These are phyloP conservation scores for Drosophila anomelani DNA, from an alignment of 2,888 invertebrate species.

Conservation along the genomic window DNA sequence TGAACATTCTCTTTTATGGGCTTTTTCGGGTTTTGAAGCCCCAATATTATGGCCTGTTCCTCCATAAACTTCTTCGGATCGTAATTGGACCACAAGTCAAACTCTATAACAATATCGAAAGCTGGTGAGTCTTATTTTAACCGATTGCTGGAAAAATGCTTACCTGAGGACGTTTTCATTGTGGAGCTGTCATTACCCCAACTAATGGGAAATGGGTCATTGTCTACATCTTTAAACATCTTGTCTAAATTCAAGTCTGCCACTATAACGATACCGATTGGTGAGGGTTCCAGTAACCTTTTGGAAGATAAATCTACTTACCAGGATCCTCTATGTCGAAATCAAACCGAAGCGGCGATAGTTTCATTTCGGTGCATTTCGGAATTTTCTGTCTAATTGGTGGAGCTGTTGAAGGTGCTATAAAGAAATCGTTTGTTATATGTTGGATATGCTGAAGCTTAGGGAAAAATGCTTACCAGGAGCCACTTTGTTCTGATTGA, in stretches of 20 bases:
- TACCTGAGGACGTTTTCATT: neutral
- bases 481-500: neutral
- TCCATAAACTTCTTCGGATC: neutral
- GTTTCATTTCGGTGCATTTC: too few relatives aligned
- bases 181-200: neutral
- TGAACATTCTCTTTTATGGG: too few relatives aligned
- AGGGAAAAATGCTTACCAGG: neutral
- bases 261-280: neutral
- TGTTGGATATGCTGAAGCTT: neutral
- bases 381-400: neutral
- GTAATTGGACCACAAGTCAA: fast-evolving
- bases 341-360: too few relatives aligned
- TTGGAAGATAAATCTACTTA: neutral
- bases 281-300: neutral
- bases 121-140: neutral
- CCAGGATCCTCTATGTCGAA: neutral
- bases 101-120: neutral
- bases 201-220: neutral
- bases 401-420: neutral
- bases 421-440: neutral
- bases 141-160: neutral
- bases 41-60: neutral
- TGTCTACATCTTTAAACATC: too few relatives aligned
- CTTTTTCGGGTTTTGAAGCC: too few relatives aligned
- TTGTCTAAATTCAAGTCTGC: too few relatives aligned